phyloP scores from a whole-genome alignment of 2,888 invertebrate genomes.

The Idaea aversata region DNA sequence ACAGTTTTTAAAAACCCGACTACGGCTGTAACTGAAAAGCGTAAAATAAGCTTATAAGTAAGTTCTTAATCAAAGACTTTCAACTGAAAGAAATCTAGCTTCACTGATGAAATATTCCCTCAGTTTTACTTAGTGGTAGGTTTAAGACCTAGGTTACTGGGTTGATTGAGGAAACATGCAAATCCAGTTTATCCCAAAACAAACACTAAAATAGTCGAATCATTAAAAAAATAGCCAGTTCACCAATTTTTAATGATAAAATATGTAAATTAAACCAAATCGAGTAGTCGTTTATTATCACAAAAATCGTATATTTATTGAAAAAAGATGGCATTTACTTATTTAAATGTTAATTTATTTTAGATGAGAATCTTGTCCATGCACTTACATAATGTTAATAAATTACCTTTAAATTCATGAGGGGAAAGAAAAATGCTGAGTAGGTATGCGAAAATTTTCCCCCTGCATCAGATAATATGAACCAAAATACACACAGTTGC shows the following conservation, averaged over 20 bases:
- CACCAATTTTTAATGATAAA: neutral
- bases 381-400: neutral
- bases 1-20: neutral
- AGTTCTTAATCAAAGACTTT: neutral
- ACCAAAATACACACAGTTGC: neutral
- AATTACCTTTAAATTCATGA: neutral
- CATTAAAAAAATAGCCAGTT: neutral
- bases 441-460: neutral
- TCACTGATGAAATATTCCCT: neutral
- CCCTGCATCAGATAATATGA: neutral
- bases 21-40: neutral
- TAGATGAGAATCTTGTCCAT: neutral
- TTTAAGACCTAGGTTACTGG: no score
- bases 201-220: neutral
- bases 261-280: neutral
- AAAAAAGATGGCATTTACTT: neutral
- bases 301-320: neutral
- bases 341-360: constrained; percentile 3
- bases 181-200: neutral
- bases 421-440: neutral
- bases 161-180: neutral
- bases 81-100: neutral
- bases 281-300: neutral
- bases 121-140: no score
- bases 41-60: neutral